phyloP scores from a whole-genome alignment of 1,140 invertebrate genomes.

The Zaprionus davidi region DNA sequence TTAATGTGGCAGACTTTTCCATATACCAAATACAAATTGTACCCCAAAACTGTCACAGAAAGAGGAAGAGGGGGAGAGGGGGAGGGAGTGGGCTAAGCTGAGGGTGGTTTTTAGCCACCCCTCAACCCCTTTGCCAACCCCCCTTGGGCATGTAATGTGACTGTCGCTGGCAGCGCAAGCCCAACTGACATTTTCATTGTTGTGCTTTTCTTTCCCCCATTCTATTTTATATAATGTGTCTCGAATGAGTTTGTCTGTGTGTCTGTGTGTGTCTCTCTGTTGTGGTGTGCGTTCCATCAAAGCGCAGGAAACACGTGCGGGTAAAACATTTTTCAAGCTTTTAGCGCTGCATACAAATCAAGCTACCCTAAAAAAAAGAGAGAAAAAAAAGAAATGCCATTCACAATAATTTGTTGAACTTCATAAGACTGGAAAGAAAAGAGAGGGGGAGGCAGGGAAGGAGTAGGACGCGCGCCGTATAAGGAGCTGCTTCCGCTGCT shows the following conservation, averaged over 20 bases:
- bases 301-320: constrained; percentile 81
- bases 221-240: constrained; percentile 80
- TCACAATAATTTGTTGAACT: constrained; percentile 83
- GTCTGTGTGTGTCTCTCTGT: constrained; percentile 32
- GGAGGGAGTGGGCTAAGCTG: not conserved
- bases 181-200: constrained; percentile 77
- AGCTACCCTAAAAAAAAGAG: constrained; percentile 63
- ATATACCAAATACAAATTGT: constrained; percentile 46
- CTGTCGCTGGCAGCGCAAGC: constrained; percentile 59
- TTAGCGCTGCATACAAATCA: constrained; percentile 83
- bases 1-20: constrained; percentile 49
- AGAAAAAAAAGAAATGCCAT: constrained; percentile 55
- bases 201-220: constrained; percentile 73
- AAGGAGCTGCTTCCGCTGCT: constrained; percentile 32
- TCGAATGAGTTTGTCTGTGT: constrained; percentile 47
- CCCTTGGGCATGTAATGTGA: constrained; percentile 60
- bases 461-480: not conserved
- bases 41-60: constrained; percentile 56
- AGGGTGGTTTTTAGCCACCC: not conserved
- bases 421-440: constrained; percentile 60
- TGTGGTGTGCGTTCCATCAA: constrained; percentile 61
- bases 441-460: not conserved
- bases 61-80: not conserved
- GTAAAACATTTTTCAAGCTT: constrained; percentile 82
- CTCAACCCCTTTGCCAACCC: not conserved